Conservation (phyloP, 1,140 invertebrate species). For the Sipha flava region DNA sequence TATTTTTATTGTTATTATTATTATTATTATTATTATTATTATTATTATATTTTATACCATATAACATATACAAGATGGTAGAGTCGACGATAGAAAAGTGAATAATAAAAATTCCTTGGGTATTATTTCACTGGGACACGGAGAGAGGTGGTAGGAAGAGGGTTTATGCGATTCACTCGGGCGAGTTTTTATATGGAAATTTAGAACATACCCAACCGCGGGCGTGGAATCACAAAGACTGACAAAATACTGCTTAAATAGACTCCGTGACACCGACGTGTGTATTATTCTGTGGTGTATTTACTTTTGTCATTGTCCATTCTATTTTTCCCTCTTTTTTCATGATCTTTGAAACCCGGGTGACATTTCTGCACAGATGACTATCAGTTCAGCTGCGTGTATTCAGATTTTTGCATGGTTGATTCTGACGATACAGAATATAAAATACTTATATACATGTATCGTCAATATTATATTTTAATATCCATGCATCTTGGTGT, state of each 20-base stretch:
- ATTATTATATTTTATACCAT: neutral
- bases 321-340: neutral
- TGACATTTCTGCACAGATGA: constrained; percentile 21
- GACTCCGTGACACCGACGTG: constrained; percentile 24
- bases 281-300: constrained; percentile 23
- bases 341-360: neutral
- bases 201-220: neutral
- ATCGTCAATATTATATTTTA: no score
- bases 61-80: neutral
- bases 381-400: constrained; percentile 23
- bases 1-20: neutral
- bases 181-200: constrained; percentile 4
- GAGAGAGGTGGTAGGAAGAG: neutral
- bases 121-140: neutral
- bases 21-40: neutral
- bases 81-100: neutral
- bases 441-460: neutral
- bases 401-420: constrained; percentile 19
- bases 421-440: neutral
- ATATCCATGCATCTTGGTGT: no score
- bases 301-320: constrained; percentile 25
- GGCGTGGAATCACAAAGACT: constrained; percentile 17
- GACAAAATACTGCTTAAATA: constrained; percentile 26
- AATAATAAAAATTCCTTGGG: constrained; percentile 24
- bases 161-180: neutral